phyloP scores from a whole-genome alignment of 2,888 invertebrate species.

The Scaptomyza tumidula region DNA sequence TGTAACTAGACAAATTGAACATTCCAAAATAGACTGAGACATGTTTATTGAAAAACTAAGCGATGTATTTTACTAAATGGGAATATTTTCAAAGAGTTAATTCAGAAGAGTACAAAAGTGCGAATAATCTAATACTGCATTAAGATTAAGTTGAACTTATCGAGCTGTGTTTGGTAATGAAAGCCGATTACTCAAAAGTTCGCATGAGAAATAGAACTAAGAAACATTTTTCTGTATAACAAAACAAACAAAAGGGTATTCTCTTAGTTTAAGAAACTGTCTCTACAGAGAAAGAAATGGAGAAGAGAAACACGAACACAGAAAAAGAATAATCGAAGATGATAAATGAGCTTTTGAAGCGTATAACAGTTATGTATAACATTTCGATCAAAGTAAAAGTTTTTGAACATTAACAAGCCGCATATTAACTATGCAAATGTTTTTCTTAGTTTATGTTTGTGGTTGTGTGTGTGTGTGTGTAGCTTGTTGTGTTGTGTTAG shows the following conservation, averaged over 20 bases:
- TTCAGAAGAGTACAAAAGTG: too few species aligned
- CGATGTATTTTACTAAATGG: neutral
- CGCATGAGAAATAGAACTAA: too few species aligned
- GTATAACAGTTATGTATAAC: constrained; percentile 30
- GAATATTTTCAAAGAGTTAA: neutral
- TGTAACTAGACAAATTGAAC: constrained; percentile 77
- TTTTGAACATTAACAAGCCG: constrained; percentile 16
- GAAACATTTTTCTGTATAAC: too few species aligned
- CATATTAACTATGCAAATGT: constrained; percentile 52
- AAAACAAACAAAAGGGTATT: neutral
- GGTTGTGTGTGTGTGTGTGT: constrained; percentile 6
- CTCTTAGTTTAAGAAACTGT: neutral
- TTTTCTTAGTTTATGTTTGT: neutral
- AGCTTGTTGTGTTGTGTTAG: constrained; percentile 6
- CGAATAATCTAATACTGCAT: too few species aligned
- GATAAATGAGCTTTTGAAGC: constrained; percentile 14
- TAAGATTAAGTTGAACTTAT: too few species aligned
- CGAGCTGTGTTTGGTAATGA: too few species aligned
- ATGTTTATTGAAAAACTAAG: constrained; percentile 67
- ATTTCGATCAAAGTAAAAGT: constrained; percentile 56
- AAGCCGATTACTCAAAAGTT: too few species aligned
- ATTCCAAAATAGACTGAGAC: constrained; percentile 77
- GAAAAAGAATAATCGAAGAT: constrained; percentile 2
- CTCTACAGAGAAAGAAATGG: neutral
- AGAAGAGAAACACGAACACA: constrained; percentile 5